Percentiles rank a stretch among this genome's conserved stretches.
Evolutionary conservation across 1,140 invertebrate genomes (phyloP).

Genomic region (Nebria ingens): DNA sequence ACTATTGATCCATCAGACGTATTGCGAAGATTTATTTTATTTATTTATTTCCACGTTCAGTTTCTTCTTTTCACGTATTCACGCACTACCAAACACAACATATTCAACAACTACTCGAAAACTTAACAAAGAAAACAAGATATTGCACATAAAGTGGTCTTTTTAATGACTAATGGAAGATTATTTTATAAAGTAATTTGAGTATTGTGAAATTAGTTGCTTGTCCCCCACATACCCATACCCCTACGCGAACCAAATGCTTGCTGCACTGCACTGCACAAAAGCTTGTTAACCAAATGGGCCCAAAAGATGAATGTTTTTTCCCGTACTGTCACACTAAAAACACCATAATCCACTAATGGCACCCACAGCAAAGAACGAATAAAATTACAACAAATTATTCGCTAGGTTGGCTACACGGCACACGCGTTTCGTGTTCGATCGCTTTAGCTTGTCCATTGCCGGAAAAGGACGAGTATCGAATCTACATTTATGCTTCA

Average conservation of each 20-base stretch:
- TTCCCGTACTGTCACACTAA: not conserved
- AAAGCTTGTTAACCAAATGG: not conserved
- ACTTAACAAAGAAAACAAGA: constrained; percentile 4
- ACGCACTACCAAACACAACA: not conserved
- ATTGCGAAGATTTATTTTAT: constrained; percentile 16
- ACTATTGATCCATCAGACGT: constrained; percentile 27
- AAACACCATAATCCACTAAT: constrained; percentile 8
- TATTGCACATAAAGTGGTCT: not conserved
- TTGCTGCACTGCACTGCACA: not conserved
- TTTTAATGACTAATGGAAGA: constrained; percentile 10
- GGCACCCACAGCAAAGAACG: not conserved
- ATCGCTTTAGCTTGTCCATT: constrained; percentile 11
- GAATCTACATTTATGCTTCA: not conserved
- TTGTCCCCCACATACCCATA: constrained; percentile 18
- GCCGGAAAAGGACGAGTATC: not conserved
- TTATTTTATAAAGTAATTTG: constrained; percentile 19
- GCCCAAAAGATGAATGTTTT: not conserved
- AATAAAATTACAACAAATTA: not conserved
- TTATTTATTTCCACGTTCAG: constrained; percentile 5
- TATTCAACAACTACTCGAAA: constrained; percentile 2
- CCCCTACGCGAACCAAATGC: too few species aligned
- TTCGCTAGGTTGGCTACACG: not conserved
- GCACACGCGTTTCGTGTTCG: constrained; percentile 8
- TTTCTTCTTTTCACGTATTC: not conserved
- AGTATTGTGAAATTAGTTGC: constrained; percentile 26